Evolutionary conservation across 64 coral and sea anemone species (phyloP).

Genomic region (Porites lutea): DNA sequence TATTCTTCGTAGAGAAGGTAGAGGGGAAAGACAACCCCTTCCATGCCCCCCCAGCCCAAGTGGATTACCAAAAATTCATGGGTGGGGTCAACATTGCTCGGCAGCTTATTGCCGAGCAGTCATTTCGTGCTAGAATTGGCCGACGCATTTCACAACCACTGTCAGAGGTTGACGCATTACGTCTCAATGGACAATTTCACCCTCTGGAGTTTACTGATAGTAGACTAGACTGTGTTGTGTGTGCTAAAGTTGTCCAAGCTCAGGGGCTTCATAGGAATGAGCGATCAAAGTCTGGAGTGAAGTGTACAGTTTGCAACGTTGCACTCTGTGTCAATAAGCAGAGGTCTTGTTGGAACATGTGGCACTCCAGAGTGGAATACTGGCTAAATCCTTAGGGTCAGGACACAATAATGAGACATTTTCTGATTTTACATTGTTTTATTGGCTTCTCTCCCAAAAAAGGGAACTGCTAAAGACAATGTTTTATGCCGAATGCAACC

Average conservation of each 20-base stretch:
- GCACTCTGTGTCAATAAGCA: slow-evolving; percentile 11
- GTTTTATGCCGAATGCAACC: too few relatives aligned
- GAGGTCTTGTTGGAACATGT: slow-evolving; percentile 19
- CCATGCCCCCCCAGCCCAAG: slow-evolving; percentile 51
- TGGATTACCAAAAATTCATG: slow-evolving; percentile 72
- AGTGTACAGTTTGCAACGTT: slow-evolving; percentile 12
- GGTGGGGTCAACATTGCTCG: slow-evolving; percentile 50
- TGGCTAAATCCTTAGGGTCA: slow-evolving; percentile 15
- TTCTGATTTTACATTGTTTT: slow-evolving; percentile 6
- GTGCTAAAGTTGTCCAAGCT: slow-evolving; percentile 44
- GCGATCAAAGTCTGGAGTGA: slow-evolving; percentile 15
- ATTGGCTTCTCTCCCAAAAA: too few relatives aligned
- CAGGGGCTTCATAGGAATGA: slow-evolving; percentile 18
- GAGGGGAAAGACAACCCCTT: slow-evolving; percentile 9
- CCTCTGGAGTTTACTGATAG: slow-evolving; percentile 29
- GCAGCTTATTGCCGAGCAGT: slow-evolving; percentile 23
- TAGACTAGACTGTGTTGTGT: slow-evolving; percentile 73
- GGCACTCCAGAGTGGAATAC: slow-evolving; percentile 10
- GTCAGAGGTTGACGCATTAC: slow-evolving; percentile 31
- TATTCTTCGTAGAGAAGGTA: slow-evolving; percentile 32
- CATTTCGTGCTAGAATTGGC: slow-evolving; percentile 48
- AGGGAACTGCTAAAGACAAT: too few relatives aligned
- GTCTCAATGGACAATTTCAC: slow-evolving; percentile 58
- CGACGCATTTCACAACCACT: slow-evolving; percentile 35
- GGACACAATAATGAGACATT: slow-evolving; percentile 20